These are phyloP conservation scores for Potamilus streckersoni DNA, from an alignment of 1,140 invertebrate species.

Conservation along the genomic window DNA sequence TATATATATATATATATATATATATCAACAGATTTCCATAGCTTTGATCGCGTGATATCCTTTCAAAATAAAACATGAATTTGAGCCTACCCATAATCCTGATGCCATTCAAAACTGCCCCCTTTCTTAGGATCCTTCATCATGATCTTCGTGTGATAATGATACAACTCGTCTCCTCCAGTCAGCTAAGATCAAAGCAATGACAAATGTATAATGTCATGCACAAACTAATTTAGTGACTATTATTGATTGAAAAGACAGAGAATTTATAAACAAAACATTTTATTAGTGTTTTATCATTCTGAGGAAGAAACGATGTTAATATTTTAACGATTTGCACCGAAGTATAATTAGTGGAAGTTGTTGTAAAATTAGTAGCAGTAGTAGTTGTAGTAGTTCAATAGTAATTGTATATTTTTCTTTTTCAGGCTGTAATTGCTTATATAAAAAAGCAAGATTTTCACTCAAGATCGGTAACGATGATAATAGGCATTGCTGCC, in stretches of 20 bases:
- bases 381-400: too few relatives aligned
- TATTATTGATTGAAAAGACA: background rate
- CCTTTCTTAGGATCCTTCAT: conserved; percentile 53
- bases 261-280: background rate
- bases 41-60: too few relatives aligned
- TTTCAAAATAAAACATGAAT: too few relatives aligned
- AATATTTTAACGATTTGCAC: background rate
- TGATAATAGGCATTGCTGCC: too few relatives aligned
- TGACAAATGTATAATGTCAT: background rate
- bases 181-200: conserved; percentile 36
- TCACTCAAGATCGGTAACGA: too few relatives aligned
- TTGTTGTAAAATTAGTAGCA: background rate
- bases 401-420: too few relatives aligned
- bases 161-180: conserved; percentile 52
- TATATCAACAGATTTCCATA: too few relatives aligned
- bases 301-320: background rate
- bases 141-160: conserved; percentile 59
- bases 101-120: conserved; percentile 58
- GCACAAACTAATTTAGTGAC: background rate
- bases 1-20: too few relatives aligned
- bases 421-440: too few relatives aligned
- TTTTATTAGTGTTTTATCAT: background rate
- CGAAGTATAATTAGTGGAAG: background rate
- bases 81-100: conserved; percentile 56
- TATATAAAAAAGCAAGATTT: too few relatives aligned